Evolutionary conservation across 2,113 vertebrate genomes (phyloP), one percentile per base, ranked within the genome.

Genomic region (Hippocampus abdominalis): DNA sequence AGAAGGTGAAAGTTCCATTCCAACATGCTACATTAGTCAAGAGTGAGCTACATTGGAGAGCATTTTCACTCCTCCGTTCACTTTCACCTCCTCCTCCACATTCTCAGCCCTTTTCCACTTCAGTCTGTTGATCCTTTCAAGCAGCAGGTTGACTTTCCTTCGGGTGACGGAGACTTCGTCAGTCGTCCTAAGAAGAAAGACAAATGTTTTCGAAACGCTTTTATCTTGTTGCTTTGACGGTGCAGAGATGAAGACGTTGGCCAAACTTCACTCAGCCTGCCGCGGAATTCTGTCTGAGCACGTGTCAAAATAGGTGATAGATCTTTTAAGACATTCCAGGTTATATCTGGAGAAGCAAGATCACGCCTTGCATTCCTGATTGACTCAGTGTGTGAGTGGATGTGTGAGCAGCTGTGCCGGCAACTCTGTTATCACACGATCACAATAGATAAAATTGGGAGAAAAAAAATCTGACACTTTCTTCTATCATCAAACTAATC

Each of bases 91-190:
- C 83, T 93, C 94, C 88, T 93, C 94, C 0, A 90, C 68, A 32
- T 87, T 93, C 69, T 92, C 93, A 44, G 92, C 91, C 71, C 94
- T 93, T 80, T 93, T 93, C 80, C 94, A 97, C 86, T 95, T 98
- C 74, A 99, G 87, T 53, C 93, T 95, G 86, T 94, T 94, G 86
- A 98, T 95, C 88, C 93, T 95, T 85, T 96, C 93, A 85, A 98
- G 95, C 82, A 98, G 92, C 81, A 95, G 79, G 84, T 95, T 93
- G 72, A 98, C 96, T 85, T 97, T 97, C 80, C 90, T 93, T 85
- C 94, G 92, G 15, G 94, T 96, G 2, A 92, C 92, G 77, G 95
- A 91, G 1, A 96, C 94, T 2, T 94, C 94, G 74, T 98, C 97
- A 3, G 89, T 90, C 66, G 93, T 96, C 84, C 97, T 99, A 81